These are phyloP conservation scores for Hydriomena furcata DNA, from an alignment of 2,888 invertebrate genomes.

Conservation along the genomic window DNA sequence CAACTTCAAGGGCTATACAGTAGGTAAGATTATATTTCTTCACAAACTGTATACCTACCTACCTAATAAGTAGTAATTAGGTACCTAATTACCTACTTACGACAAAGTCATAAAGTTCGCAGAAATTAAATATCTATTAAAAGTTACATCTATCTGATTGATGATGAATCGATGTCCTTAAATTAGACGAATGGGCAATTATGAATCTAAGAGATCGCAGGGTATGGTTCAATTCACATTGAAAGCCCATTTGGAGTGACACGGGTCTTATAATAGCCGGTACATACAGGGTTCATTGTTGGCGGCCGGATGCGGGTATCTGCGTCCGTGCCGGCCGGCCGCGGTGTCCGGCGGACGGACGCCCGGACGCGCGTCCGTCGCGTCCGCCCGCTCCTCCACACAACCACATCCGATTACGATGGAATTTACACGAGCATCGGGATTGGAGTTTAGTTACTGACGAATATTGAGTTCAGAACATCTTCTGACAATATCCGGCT, in stretches of 20 bases:
- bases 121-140: too few relatives aligned
- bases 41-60: too few relatives aligned
- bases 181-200: too few relatives aligned
- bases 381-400: slow-evolving; percentile 49
- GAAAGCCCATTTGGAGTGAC: background rate
- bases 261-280: background rate
- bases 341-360: slow-evolving; percentile 47
- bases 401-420: slow-evolving; percentile 61
- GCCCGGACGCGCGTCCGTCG: slow-evolving; percentile 66
- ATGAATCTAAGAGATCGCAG: background rate
- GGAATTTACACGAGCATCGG: slow-evolving; percentile 46
- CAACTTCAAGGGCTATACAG: too few relatives aligned
- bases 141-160: too few relatives aligned
- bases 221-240: background rate
- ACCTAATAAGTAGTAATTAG: too few relatives aligned
- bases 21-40: too few relatives aligned
- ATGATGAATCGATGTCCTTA: too few relatives aligned
- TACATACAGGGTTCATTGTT: slow-evolving; percentile 18
- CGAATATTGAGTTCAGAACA: background rate
- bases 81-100: too few relatives aligned
- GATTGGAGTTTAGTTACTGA: slow-evolving; percentile 3
- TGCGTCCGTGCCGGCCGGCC: slow-evolving; percentile 14
- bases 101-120: too few relatives aligned
- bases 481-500: background rate
- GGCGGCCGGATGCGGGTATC: slow-evolving; percentile 25